Percentiles rank a stretch among this genome's conserved stretches.
phyloP scores from a whole-genome alignment of 1,140 invertebrate genomes.

The Elysia chlorotica region DNA sequence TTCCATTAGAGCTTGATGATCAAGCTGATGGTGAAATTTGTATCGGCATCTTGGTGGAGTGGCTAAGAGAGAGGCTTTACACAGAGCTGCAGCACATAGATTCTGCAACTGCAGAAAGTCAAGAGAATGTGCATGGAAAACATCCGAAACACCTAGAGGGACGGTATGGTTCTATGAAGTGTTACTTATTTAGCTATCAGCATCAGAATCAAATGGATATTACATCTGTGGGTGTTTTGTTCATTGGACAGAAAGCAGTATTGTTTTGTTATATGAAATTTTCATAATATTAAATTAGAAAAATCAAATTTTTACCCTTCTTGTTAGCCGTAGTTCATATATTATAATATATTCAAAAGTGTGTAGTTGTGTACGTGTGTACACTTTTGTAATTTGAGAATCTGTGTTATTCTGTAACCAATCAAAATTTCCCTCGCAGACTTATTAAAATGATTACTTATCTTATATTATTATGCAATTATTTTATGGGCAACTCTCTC shows the following conservation, averaged over 20 bases:
- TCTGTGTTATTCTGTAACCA: too few relatives aligned
- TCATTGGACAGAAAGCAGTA: not conserved
- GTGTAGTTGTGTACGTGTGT: too few relatives aligned
- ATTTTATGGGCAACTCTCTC: too few relatives aligned
- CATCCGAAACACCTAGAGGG: not conserved
- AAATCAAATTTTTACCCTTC: too few relatives aligned
- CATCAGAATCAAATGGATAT: not conserved
- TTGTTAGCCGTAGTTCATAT: too few relatives aligned
- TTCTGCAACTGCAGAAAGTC: not conserved
- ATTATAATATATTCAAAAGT: too few relatives aligned
- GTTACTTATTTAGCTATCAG: not conserved
- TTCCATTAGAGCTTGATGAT: not conserved
- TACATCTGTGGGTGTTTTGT: not conserved
- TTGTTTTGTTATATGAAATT: not conserved
- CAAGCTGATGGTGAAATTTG: not conserved
- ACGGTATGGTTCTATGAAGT: not conserved
- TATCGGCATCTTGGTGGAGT: constrained; percentile 17
- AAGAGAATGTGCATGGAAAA: not conserved
- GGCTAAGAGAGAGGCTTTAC: constrained; percentile 17
- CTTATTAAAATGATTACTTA: too few relatives aligned
- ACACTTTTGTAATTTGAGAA: too few relatives aligned
- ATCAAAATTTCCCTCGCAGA: too few relatives aligned
- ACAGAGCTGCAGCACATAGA: not conserved
- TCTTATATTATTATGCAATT: too few relatives aligned
- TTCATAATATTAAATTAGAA: too few relatives aligned